A percentile compares a stretch with the other conserved stretches of the same genome.
phyloP scores from a whole-genome alignment of 2,888 invertebrate genomes.

The Autographa pulchrina region DNA sequence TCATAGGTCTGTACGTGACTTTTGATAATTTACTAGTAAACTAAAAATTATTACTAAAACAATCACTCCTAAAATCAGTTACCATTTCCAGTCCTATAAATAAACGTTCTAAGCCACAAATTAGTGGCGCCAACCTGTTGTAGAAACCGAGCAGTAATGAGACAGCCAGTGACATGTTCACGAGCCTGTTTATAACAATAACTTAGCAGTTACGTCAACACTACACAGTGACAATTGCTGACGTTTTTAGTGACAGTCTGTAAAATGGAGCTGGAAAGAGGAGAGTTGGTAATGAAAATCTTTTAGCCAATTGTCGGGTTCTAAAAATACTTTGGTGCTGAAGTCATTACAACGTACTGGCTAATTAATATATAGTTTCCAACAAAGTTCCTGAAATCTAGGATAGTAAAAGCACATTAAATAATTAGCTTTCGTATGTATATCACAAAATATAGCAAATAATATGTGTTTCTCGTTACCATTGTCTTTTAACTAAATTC shows the following conservation, averaged over 20 bases:
- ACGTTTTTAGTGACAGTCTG: neutral
- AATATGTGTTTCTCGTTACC: too few species aligned
- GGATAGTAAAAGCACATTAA: too few species aligned
- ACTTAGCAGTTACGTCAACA: constrained; percentile 40
- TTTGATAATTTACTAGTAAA: too few species aligned
- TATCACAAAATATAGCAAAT: too few species aligned
- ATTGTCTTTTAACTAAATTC: too few species aligned
- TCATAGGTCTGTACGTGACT: too few species aligned
- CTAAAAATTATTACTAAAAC: neutral
- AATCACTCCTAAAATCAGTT: neutral
- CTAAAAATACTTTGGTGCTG: too few species aligned
- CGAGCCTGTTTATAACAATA: constrained; percentile 12
- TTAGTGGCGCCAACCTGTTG: constrained; percentile 58
- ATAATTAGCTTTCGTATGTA: too few species aligned
- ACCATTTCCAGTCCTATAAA: constrained; percentile 35
- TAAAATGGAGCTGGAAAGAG: neutral
- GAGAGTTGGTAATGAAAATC: neutral
- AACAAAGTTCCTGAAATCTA: too few species aligned
- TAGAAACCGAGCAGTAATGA: constrained; percentile 56
- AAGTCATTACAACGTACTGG: too few species aligned
- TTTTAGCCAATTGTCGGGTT: neutral
- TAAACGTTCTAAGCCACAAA: constrained; percentile 41
- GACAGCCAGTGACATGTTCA: constrained; percentile 48
- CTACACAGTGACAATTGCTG: neutral
- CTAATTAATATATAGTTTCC: too few species aligned